Conservation (phyloP, 2,797 vertebrate genomes). For the Spheniscus humboldti region DNA sequence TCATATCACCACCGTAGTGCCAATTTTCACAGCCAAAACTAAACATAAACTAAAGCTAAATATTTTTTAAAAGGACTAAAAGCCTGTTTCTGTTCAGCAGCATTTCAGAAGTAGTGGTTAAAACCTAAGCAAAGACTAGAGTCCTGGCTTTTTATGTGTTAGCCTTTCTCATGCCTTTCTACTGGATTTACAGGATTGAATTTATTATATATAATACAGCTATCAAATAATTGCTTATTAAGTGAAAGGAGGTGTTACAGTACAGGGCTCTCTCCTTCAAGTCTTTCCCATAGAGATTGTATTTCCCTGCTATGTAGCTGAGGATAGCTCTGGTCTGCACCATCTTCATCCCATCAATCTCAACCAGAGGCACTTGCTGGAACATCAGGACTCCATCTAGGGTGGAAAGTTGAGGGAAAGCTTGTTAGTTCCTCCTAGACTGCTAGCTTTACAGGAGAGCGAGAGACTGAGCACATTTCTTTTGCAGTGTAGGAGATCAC, state of each 20-base stretch:
- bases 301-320: constrained; percentile 85
- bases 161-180: background rate
- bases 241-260: background rate
- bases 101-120: background rate
- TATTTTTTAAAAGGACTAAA: background rate
- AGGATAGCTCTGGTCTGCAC: constrained; percentile 88
- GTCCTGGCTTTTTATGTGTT: background rate
- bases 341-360: constrained; percentile 89
- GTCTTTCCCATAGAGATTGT: constrained; percentile 85
- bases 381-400: constrained; percentile 82
- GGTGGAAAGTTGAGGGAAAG: background rate
- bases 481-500: background rate
- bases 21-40: background rate
- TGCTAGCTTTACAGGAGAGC: background rate
- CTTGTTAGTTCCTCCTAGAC: background rate
- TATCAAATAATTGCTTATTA: background rate
- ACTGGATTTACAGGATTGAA: background rate
- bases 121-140: background rate
- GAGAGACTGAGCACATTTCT: background rate
- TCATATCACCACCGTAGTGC: background rate
- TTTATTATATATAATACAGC: background rate
- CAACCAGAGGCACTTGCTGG: constrained; percentile 88
- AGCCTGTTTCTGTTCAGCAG: background rate
- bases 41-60: background rate
- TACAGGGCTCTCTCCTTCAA: constrained; percentile 84